Percentiles rank a stretch among this genome's conserved stretches.
These are phyloP conservation scores for Agriopis aurantiaria DNA, from an alignment of 2,888 invertebrate species.

Conservation along the genomic window DNA sequence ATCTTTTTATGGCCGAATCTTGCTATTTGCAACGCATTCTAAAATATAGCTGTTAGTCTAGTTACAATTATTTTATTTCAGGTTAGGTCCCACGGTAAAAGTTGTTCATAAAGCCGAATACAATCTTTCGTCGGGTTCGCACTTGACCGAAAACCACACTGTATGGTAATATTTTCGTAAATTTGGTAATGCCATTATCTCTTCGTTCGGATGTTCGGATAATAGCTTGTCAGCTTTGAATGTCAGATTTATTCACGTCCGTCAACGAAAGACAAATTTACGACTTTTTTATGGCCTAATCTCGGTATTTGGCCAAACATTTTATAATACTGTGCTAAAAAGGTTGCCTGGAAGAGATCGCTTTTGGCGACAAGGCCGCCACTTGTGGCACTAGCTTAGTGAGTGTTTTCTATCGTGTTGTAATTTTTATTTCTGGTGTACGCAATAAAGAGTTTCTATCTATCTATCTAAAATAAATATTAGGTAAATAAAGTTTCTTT, in stretches of 20 bases:
- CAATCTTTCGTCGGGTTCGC: neutral
- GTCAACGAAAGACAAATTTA: constrained; percentile 16
- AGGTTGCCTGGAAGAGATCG: too few species aligned
- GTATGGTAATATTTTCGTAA: neutral
- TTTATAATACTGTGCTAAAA: neutral
- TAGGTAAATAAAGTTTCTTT: neutral
- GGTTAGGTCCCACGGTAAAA: too few species aligned
- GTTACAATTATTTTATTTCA: too few species aligned
- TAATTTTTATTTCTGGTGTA: too few species aligned
- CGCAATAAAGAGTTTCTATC: too few species aligned
- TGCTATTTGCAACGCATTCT: neutral
- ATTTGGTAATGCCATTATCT: constrained; percentile 1
- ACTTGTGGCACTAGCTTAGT: too few species aligned
- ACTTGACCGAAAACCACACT: neutral
- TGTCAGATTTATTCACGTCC: constrained; percentile 14
- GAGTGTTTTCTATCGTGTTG: too few species aligned
- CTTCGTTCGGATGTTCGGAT: neutral
- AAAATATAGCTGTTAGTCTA: too few species aligned
- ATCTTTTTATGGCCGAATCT: neutral
- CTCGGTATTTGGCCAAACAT: neutral
- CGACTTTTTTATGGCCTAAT: neutral
- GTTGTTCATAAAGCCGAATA: too few species aligned
- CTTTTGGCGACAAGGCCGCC: too few species aligned
- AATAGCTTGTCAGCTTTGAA: constrained; percentile 3
- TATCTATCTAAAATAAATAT: too few species aligned